Evolutionary conservation across 2,797 vertebrate genomes (phyloP).

Genomic region (Diceros bicornis): DNA sequence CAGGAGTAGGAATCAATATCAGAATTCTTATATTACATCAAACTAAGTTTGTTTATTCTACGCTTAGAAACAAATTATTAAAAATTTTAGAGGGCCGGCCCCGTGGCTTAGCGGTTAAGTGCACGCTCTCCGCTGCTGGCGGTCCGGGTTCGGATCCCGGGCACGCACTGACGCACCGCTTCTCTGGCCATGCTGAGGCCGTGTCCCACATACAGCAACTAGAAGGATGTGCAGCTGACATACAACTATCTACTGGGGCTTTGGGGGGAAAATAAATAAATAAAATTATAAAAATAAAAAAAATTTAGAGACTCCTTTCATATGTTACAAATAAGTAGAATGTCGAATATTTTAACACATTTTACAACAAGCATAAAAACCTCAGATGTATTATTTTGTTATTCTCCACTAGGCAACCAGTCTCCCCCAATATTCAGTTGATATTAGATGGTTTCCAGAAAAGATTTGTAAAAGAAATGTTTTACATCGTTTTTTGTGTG

Average conservation of each 20-base stretch:
- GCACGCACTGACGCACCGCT: too few relatives aligned
- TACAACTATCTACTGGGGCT: too few relatives aligned
- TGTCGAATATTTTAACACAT: background rate
- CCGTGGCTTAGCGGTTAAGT: too few relatives aligned
- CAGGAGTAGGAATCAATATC: background rate
- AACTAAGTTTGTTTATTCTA: background rate
- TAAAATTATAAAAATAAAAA: too few relatives aligned
- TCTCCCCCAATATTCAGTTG: background rate
- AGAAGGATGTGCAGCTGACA: too few relatives aligned
- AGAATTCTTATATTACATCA: background rate
- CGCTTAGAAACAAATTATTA: background rate
- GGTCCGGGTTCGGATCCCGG: too few relatives aligned
- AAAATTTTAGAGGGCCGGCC: conserved; percentile 1
- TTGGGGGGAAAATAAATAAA: too few relatives aligned
- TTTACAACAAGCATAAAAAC: background rate
- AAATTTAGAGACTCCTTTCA: background rate
- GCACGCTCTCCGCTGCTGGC: too few relatives aligned
- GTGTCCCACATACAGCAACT: too few relatives aligned
- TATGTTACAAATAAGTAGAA: conserved; percentile 22
- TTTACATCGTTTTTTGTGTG: background rate
- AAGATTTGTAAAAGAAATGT: background rate
- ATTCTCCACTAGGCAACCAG: background rate
- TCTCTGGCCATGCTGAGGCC: too few relatives aligned
- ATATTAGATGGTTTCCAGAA: background rate
- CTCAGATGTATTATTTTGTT: background rate